These are phyloP conservation scores for Chrysolina oricalcia DNA, from an alignment of 2,888 invertebrate species.

Conservation along the genomic window DNA sequence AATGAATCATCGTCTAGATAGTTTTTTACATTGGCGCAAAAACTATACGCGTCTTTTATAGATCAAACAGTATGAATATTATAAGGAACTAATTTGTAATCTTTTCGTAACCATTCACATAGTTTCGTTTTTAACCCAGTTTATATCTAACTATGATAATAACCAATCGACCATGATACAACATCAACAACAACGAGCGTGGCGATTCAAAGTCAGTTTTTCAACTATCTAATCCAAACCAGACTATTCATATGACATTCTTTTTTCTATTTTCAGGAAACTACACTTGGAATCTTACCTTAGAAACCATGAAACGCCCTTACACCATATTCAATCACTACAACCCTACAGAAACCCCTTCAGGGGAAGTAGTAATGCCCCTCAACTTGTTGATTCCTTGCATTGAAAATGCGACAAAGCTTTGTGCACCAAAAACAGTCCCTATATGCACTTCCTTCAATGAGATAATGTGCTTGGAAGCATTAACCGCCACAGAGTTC, in stretches of 20 bases:
- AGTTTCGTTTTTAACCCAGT: no score
- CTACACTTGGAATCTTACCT: constrained; percentile 63
- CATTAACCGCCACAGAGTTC: constrained; percentile 56
- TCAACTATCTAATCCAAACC: neutral
- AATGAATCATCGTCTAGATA: no score
- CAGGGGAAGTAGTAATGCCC: constrained; percentile 65
- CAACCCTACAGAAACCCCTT: constrained; percentile 61
- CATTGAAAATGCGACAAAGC: constrained; percentile 62
- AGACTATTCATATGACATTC: neutral
- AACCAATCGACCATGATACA: no score
- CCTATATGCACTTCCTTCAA: constrained; percentile 65
- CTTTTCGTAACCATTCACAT: no score
- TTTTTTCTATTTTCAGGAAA: constrained; percentile 47
- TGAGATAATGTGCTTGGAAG: constrained; percentile 65
- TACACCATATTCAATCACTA: constrained; percentile 66
- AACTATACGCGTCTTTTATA: no score
- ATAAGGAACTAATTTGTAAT: no score
- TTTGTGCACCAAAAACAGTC: constrained; percentile 64
- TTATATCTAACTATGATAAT: no score
- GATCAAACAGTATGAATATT: no score
- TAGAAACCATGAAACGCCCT: constrained; percentile 60
- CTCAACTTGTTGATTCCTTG: constrained; percentile 64
- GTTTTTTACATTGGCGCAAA: no score
- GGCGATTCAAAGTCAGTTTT: no score
- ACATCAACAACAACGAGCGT: no score